Base-by-base conservation (phyloP, 2,797 vertebrate genomes). In the Anas georgica region DNA sequence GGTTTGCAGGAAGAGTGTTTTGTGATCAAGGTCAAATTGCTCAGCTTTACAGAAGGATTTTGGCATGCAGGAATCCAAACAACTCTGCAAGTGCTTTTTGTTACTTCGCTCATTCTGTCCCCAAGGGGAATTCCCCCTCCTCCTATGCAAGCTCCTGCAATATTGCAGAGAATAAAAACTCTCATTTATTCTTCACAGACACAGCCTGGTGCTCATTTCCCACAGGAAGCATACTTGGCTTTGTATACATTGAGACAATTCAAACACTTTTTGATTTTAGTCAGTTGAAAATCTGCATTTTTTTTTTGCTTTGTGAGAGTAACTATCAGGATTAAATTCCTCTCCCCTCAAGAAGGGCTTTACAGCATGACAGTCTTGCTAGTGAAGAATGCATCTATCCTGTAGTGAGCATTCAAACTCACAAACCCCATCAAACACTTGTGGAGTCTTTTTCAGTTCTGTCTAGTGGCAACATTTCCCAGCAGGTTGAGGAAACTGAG, bases 221-320 rank as follows among this genome's bases (percentile, higher is more conserved):
- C 93, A 66, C 1, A 70, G 93, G 86, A 84, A 29, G 70, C 2
- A 0, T n/a, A 17, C 69, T 55, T 59, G 74, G 67, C 91, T 93
- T 88, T 86, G 88, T 86, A 23, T 26, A 79, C 59, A 78, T 82
- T 3, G 0, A 93, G 70, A 82, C 55, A 86, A 39, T n/a, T 73
- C 82, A 46, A 43, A 46, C 90, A 87, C 83, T 76, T 90, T 72
- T 88, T 83, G 78, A 55, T 86, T 52, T 45, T 69, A 72, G 46
- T 21, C 63, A 45, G 63, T 3, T 17, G 54, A 67, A 86, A 83
- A 83, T 33, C 35, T 46, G 52, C 56, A 3, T 39, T 39, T 50
- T 93, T 77, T 68, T 81, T 84, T 91, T 93, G 77, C 88, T 94
- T 83, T 86, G 80, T 50, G 55, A 69, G 66, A 90, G 43, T 37